Conservation (phyloP, 1,140 invertebrate species). For the Zaprionus vittiger region DNA sequence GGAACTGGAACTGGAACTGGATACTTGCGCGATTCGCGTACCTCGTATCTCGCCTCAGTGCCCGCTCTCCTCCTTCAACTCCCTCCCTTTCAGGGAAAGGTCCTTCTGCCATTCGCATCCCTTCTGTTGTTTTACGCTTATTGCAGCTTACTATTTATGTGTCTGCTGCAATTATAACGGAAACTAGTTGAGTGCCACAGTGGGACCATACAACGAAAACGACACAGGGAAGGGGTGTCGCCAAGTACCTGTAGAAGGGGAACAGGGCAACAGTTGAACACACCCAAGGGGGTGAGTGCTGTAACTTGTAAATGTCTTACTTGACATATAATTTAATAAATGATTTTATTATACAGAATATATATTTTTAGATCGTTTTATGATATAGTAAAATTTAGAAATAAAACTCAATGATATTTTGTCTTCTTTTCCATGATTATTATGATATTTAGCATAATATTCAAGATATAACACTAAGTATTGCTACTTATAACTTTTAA, state of each 20-base stretch:
- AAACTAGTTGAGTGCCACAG: constrained; percentile 80
- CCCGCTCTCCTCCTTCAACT: constrained; percentile 1
- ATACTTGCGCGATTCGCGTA: constrained; percentile 13
- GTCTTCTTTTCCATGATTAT: neutral
- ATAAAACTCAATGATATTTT: neutral
- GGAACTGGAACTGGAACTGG: neutral
- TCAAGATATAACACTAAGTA: too few relatives aligned
- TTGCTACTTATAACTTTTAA: too few relatives aligned
- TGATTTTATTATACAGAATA: neutral
- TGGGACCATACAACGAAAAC: constrained; percentile 44
- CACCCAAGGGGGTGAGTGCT: too few relatives aligned
- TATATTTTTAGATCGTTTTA: neutral
- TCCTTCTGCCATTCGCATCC: constrained; percentile 1
- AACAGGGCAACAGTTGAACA: neutral
- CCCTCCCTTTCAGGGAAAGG: neutral
- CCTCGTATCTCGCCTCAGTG: constrained; percentile 16
- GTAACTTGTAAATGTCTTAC: neutral
- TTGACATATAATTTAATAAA: neutral
- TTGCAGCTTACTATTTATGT: constrained; percentile 83
- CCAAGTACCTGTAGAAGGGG: neutral
- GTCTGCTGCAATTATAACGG: constrained; percentile 83
- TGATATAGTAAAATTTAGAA: too few relatives aligned
- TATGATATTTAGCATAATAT: neutral
- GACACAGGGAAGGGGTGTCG: neutral
- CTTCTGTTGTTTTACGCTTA: constrained; percentile 59